These are phyloP conservation scores for Bombyx mandarina DNA, from an alignment of 1,140 invertebrate species.

Conservation along the genomic window DNA sequence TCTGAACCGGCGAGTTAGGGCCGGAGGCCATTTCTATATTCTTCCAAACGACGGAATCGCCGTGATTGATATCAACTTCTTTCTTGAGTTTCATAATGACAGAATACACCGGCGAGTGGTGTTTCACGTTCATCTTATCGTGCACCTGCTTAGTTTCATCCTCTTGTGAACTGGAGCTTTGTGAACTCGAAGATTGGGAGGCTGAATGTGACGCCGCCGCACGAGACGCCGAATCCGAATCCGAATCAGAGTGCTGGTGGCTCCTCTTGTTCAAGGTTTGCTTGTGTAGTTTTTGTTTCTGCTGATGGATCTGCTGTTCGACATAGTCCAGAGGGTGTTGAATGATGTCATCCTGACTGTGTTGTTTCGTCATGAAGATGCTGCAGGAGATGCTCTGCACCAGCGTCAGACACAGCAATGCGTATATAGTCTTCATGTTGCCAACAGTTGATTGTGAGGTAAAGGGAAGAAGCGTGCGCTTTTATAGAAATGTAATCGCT, in stretches of 20 bases:
- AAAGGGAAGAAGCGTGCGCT: neutral
- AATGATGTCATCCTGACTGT: slow-evolving; percentile 19
- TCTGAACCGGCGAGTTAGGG: slow-evolving; percentile 19
- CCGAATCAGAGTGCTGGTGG: slow-evolving; percentile 1
- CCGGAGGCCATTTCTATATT: slow-evolving; percentile 28
- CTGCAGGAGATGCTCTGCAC: slow-evolving; percentile 30
- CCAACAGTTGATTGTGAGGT: slow-evolving; percentile 7
- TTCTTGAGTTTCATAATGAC: no score
- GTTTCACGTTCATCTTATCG: neutral
- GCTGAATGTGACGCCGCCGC: no score
- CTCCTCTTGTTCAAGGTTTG: neutral
- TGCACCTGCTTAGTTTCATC: no score
- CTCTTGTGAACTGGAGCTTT: no score
- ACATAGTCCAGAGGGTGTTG: slow-evolving; percentile 25
- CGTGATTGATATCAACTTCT: slow-evolving; percentile 7
- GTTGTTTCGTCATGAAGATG: slow-evolving; percentile 36
- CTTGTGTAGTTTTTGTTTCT: slow-evolving; percentile 1
- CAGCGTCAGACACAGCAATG: slow-evolving; percentile 40
- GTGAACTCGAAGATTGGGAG: no score
- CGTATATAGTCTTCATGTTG: slow-evolving; percentile 44
- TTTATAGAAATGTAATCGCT: slow-evolving; percentile 28
- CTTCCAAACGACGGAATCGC: slow-evolving; percentile 30
- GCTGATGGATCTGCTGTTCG: slow-evolving; percentile 8
- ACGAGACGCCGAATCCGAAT: no score
- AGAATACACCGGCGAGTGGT: neutral